Evolutionary conservation across 2,888 invertebrate species (phyloP).

Genomic region (Drosophila infuscata): DNA sequence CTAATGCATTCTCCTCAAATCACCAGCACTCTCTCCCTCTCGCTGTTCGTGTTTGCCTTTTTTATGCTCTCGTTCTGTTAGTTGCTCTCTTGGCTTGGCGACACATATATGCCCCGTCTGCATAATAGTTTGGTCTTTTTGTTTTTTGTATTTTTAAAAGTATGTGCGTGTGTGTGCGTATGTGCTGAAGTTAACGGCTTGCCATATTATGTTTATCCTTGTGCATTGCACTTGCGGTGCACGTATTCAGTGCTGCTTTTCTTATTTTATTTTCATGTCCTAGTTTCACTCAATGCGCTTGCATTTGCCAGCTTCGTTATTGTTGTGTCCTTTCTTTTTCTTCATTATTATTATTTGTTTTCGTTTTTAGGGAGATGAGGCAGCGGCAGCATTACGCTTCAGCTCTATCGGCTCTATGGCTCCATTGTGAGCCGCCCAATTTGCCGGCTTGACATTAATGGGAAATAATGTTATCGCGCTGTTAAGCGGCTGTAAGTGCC

Average conservation of each 20-base stretch:
- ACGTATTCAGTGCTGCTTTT: slow-evolving; percentile 44
- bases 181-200: slow-evolving; percentile 23
- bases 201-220: slow-evolving; percentile 59
- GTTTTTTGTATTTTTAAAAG: slow-evolving; percentile 49
- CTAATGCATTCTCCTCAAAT: slow-evolving; percentile 44
- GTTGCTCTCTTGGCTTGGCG: slow-evolving; percentile 35
- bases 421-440: slow-evolving; percentile 58
- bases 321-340: slow-evolving; percentile 10
- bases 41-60: neutral
- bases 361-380: slow-evolving; percentile 1
- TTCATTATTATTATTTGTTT: neutral
- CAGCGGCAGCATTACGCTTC: slow-evolving; percentile 2
- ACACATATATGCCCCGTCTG: slow-evolving; percentile 67
- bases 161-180: slow-evolving; percentile 9
- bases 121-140: slow-evolving; percentile 71
- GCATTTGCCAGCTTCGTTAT: slow-evolving; percentile 31
- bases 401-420: slow-evolving; percentile 24
- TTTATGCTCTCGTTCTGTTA: slow-evolving; percentile 8
- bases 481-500: slow-evolving; percentile 54
- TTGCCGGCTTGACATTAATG: slow-evolving; percentile 69
- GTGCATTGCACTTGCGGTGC: slow-evolving; percentile 60
- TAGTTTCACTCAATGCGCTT: slow-evolving; percentile 59
- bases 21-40: slow-evolving; percentile 10
- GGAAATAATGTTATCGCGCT: slow-evolving; percentile 79
- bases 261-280: slow-evolving; percentile 35